phyloP scores from a whole-genome alignment of 2,888 invertebrate species.

The Melanargia galathea region DNA sequence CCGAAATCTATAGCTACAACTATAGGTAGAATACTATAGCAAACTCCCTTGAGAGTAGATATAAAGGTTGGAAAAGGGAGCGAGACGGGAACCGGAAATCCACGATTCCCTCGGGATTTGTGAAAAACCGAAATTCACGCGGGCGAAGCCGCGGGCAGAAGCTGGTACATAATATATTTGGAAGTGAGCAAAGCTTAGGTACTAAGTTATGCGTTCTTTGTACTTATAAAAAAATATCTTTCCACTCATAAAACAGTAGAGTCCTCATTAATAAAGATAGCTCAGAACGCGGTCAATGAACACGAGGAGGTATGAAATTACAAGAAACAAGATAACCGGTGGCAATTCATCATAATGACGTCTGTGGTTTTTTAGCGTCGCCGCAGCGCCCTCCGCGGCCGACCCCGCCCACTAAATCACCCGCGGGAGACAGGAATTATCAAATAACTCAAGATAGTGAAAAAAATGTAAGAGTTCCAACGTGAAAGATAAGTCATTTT shows the following conservation, averaged over 20 bases:
- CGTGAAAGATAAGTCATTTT: conserved; percentile 3
- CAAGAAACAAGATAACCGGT: conserved; percentile 52
- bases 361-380: conserved; percentile 56
- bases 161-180: too few relatives aligned
- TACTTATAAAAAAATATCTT: conserved; percentile 6
- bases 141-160: too few relatives aligned
- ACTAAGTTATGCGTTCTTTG: not conserved
- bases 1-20: too few relatives aligned
- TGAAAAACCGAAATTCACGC: too few relatives aligned
- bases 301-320: conserved; percentile 55
- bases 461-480: conserved; percentile 50
- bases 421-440: conserved; percentile 67
- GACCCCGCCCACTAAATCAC: conserved; percentile 70
- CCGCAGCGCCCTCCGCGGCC: conserved; percentile 53
- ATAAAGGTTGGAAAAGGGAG: too few relatives aligned
- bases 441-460: conserved; percentile 74
- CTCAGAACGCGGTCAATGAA: conserved; percentile 39
- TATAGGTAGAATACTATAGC: too few relatives aligned
- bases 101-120: too few relatives aligned
- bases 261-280: conserved; percentile 25
- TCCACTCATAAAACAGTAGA: conserved; percentile 9
- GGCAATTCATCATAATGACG: conserved; percentile 72
- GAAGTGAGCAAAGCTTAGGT: not conserved
- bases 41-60: too few relatives aligned
- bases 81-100: too few relatives aligned